Conservation (phyloP, 2,113 vertebrate species). For the Peromyscus maniculatus region DNA sequence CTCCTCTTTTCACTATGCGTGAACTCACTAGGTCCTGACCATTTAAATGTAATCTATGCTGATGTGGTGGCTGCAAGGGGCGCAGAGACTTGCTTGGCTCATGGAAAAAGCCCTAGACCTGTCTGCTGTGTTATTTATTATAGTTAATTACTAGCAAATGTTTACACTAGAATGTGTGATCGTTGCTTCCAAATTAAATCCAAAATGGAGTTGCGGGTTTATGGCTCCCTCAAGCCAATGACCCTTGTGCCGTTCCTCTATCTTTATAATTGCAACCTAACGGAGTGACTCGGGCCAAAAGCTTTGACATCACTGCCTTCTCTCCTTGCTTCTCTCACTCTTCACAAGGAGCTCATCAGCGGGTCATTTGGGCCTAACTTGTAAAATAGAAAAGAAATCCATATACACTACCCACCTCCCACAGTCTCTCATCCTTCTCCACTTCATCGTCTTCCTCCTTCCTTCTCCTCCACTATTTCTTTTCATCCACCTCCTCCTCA, state of each 20-base stretch:
- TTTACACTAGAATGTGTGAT: slow-evolving; percentile 44
- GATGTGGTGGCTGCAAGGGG: slow-evolving; percentile 1
- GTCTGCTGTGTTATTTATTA: slow-evolving; percentile 54
- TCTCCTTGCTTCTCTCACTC: slow-evolving; percentile 23
- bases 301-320: not conserved
- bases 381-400: slow-evolving; percentile 56
- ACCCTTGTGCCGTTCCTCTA: not conserved
- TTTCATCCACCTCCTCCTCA: not conserved
- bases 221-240: slow-evolving; percentile 41
- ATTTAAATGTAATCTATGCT: slow-evolving; percentile 35
- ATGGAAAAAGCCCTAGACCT: not conserved
- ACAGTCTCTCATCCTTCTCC: not conserved
- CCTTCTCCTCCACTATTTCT: not conserved
- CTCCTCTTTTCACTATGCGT: not conserved
- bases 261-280: slow-evolving; percentile 29
- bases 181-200: slow-evolving; percentile 60
- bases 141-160: slow-evolving; percentile 43
- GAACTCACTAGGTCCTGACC: not conserved
- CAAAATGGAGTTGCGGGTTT: slow-evolving; percentile 61
- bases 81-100: not conserved
- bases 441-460: too few relatives aligned
- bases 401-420: not conserved
- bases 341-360: slow-evolving; percentile 42
- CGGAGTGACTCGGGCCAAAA: slow-evolving; percentile 27
- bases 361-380: not conserved